Evolutionary conservation across 2,113 vertebrate genomes (phyloP).

Genomic region (Cacatua alba): DNA sequence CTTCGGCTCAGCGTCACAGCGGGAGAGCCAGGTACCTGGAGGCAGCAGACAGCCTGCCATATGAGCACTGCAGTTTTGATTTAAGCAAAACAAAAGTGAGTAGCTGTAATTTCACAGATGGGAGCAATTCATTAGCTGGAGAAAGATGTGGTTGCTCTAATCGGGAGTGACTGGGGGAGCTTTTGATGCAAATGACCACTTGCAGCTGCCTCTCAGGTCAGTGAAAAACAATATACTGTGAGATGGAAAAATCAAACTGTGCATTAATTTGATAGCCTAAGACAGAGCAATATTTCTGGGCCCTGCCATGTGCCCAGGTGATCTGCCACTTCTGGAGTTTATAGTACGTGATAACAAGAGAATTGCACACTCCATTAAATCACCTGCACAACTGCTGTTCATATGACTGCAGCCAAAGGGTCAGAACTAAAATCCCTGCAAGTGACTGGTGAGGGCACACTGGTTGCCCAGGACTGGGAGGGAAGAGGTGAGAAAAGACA

Average conservation of each 20-base stretch:
- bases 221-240: background rate
- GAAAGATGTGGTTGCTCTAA: constrained; percentile 5
- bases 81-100: constrained; percentile 61
- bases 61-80: constrained; percentile 41
- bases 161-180: constrained; percentile 38
- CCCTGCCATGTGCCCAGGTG: background rate
- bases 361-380: background rate
- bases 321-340: constrained; percentile 8
- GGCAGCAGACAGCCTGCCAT: constrained; percentile 2
- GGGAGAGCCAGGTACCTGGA: background rate
- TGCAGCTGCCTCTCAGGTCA: constrained; percentile 30
- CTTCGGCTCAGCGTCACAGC: background rate
- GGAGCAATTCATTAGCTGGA: constrained; percentile 58
- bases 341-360: background rate
- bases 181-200: constrained; percentile 55
- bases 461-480: background rate
- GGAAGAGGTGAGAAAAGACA: background rate
- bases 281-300: constrained; percentile 15
- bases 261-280: constrained; percentile 17
- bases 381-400: background rate
- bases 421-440: background rate
- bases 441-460: background rate
- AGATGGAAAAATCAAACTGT: constrained; percentile 43
- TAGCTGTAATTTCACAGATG: constrained; percentile 57
- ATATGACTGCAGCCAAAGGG: background rate